phyloP scores from a whole-genome alignment of 2,888 invertebrate genomes.

The Junonia oenone region DNA sequence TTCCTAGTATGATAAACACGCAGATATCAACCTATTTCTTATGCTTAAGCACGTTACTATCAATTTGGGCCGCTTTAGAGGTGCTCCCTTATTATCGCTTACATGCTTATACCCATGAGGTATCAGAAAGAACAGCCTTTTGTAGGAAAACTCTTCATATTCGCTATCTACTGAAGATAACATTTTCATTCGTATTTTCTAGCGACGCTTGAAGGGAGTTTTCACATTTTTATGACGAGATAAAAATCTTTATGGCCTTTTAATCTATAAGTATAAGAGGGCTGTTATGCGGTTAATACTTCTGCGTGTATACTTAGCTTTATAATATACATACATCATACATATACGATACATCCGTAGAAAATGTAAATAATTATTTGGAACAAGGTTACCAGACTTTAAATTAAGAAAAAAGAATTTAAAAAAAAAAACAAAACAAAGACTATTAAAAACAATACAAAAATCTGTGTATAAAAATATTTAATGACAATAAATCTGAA shows the following conservation, averaged over 20 bases:
- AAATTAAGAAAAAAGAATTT: too few species aligned
- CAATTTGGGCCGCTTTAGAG: constrained; percentile 21
- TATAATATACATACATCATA: too few species aligned
- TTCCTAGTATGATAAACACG: too few species aligned
- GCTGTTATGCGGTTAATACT: neutral
- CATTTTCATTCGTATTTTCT: neutral
- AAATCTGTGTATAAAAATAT: neutral
- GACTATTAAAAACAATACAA: neutral
- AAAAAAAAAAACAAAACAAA: too few species aligned
- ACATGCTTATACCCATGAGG: constrained; percentile 14
- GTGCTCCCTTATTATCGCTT: constrained; percentile 21
- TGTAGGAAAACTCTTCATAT: constrained; percentile 11
- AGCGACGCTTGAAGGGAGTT: neutral
- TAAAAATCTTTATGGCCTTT: neutral
- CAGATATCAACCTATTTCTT: constrained; percentile 12
- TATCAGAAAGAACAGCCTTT: constrained; percentile 9
- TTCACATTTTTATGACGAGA: neutral
- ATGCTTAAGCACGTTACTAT: constrained; percentile 12
- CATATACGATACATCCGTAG: too few species aligned
- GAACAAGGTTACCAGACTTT: too few species aligned
- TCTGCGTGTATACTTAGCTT: too few species aligned
- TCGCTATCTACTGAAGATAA: constrained; percentile 2
- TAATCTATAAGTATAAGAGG: neutral
- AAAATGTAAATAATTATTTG: too few species aligned
- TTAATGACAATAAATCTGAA: neutral